Percentiles rank a stretch among this genome's conserved stretches.
Conservation (phyloP, 2,888 invertebrate species). For the Drosophila nr. perissopoda region DNA sequence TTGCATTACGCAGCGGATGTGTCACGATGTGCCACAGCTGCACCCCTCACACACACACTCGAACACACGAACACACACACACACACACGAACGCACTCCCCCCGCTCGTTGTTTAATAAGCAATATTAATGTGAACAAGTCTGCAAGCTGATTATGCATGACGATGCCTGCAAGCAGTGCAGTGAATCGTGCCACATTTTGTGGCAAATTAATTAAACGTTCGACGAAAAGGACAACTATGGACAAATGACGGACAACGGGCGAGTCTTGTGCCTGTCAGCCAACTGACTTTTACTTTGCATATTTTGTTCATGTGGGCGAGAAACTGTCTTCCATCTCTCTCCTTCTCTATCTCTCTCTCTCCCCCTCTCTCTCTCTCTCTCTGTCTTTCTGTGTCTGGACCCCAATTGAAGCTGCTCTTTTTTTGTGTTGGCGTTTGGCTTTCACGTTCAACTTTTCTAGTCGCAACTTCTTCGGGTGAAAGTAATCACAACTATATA, state of each 20-base stretch:
- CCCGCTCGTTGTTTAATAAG: slow-evolving; percentile 50
- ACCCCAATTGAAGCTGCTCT: background rate
- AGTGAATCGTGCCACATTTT: slow-evolving; percentile 62
- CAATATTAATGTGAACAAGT: slow-evolving; percentile 47
- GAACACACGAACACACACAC: background rate
- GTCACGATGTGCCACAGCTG: slow-evolving; percentile 34
- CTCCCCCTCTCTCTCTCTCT: no score
- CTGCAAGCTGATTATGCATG: slow-evolving; percentile 65
- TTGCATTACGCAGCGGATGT: slow-evolving; percentile 54
- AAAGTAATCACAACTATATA: slow-evolving; percentile 48
- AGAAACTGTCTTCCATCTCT: background rate
- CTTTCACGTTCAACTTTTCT: slow-evolving; percentile 71
- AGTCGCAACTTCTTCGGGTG: slow-evolving; percentile 45
- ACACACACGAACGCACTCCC: background rate
- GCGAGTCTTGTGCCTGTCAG: slow-evolving; percentile 61
- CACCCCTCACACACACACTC: background rate
- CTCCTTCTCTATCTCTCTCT: background rate
- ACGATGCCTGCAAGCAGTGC: slow-evolving; percentile 42
- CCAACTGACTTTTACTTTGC: slow-evolving; percentile 77
- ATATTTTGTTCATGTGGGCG: slow-evolving; percentile 40
- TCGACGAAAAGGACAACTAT: slow-evolving; percentile 38
- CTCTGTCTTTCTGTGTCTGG: background rate
- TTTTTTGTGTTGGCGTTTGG: slow-evolving; percentile 67
- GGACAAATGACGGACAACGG: slow-evolving; percentile 13
- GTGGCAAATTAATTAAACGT: slow-evolving; percentile 79